phyloP scores from a whole-genome alignment of 2,113 vertebrate genomes.

The Carassius gibelio region DNA sequence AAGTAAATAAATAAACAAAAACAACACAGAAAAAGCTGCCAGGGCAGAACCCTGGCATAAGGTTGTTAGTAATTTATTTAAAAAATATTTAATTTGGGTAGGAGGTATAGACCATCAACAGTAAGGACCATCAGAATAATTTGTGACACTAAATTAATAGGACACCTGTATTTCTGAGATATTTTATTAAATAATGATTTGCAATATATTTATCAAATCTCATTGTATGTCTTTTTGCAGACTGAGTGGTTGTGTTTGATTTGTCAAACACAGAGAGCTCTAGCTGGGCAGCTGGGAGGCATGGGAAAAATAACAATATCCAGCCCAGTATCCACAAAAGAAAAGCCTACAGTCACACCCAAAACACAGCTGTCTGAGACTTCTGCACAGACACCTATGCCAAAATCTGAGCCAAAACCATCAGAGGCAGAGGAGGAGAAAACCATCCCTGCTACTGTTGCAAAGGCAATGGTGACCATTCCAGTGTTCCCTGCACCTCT shows the following conservation, averaged over 20 bases:
- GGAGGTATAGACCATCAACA: neutral
- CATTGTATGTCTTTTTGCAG: slow-evolving; percentile 68
- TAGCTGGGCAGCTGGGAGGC: slow-evolving; percentile 85
- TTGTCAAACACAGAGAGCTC: slow-evolving; percentile 91
- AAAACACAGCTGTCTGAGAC: slow-evolving; percentile 56
- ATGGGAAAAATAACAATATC: slow-evolving; percentile 73
- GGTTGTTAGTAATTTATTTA: neutral
- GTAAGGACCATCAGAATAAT: neutral
- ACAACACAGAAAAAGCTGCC: no score
- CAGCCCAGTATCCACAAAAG: slow-evolving; percentile 57
- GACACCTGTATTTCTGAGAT: neutral
- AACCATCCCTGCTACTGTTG: slow-evolving; percentile 18
- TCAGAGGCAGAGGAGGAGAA: slow-evolving; percentile 36
- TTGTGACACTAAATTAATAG: neutral
- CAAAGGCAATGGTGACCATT: slow-evolving; percentile 12
- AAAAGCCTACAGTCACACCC: slow-evolving; percentile 61
- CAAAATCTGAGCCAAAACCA: slow-evolving; percentile 13
- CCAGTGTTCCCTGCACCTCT: slow-evolving; percentile 9
- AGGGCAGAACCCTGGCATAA: no score
- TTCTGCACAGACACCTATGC: slow-evolving; percentile 43
- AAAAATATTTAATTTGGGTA: neutral
- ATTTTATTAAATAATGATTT: neutral
- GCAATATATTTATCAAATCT: neutral
- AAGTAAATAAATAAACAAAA: no score
- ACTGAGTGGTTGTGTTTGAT: slow-evolving; percentile 96